Base-by-base conservation (phyloP, 2,888 invertebrate species). In the Cynaeus angustus region DNA sequence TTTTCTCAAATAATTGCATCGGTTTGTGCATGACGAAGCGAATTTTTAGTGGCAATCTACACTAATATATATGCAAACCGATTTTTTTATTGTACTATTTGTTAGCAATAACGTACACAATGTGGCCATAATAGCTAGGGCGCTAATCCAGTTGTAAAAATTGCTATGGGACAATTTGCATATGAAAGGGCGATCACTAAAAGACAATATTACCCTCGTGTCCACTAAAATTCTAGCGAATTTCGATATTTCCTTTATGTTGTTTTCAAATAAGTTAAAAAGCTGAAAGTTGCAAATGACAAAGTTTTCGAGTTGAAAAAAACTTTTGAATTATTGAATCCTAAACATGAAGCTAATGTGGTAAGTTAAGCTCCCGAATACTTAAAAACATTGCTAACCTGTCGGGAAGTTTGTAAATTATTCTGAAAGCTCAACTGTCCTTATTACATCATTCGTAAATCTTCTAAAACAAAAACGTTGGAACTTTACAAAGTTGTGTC, bases 291-390 rank as follows among this genome's bases (percentile, higher is more conserved):
- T 53, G 41, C 38, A 45, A 28, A 43, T 52, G 30, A 45, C 16
- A 65, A 37, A 65, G 16, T 53, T 53, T 45, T 8, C 26, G 12
- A 8, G 43, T 33, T 13, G 30, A 55, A 53, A 65, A 52, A 65
- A 65, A 65, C 65, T 65, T 53, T 33, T 53, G 53, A 65, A 65
- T 65, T 65, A 65, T 65, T 65, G 53, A 65, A 65, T 53, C 41
- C 53, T 55, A 53, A 53, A 45, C 53, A 43, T 45, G 33, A 38
- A 45, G 28, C 65, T 45, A 55, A 65, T 65, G 65, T 65, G 26
- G 53, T 45, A 55, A 55, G 53, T 37, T 50, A 21, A 45, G 55
- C 65, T 65, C 52, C 53, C n/a, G 53, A 53, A 53, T 65, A 65
- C 45, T 53, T 65, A 45, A 48, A 61, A 61, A 65, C 53, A 53